Base-by-base conservation (phyloP, 2,113 vertebrate genomes). In the Labeo catla region DNA sequence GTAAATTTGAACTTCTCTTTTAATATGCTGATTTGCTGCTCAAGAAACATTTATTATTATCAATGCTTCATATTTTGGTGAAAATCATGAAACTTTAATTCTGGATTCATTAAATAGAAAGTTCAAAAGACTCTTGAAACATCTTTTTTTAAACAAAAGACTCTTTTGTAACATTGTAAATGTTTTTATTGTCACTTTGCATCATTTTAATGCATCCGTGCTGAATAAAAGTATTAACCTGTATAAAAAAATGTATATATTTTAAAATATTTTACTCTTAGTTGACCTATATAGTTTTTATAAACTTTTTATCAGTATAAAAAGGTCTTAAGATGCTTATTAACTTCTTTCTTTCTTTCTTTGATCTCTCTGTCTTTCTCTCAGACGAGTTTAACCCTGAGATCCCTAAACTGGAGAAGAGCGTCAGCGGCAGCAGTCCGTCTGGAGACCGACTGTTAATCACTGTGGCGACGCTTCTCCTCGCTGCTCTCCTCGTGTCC, bases 361-460 rank as follows among this genome's bases (percentile, higher is more conserved):
- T 52, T 72, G 28, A 16, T 87, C 39, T 86, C 86, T 7, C 77
- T 49, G 49, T 47, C 45, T 39, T 83, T 23, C 36, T 88, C 0
- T 28, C 92, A 99, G 97, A 98, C 85, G 95, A 98, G 90, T 98
- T 97, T 92, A 97, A 97, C 91, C 96, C 96, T 0, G 96, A 97
- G 94, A 95, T 97, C 91, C 97, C 97, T 88, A 98, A 98, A 85
- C 94, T 99, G 93, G 97, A 99, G 96, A 98, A 98, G 92, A 99
- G 97, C 70, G 96, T 99, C 90, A 99, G 97, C 0, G 98, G 97
- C 86, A 99, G 97, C 93, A 98, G 97, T 90, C 97, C 97, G 3
- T 97, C 97, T 81, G 92, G 96, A 83, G 97, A 98, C 92, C 97
- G 97, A 86, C 95, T 99, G 90, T 95, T 97, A 68, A 88, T 98